Evolutionary conservation across 2,797 vertebrate genomes (phyloP), one percentile per base, ranked within the genome.

Genomic region (Cryptoprocta ferox): DNA sequence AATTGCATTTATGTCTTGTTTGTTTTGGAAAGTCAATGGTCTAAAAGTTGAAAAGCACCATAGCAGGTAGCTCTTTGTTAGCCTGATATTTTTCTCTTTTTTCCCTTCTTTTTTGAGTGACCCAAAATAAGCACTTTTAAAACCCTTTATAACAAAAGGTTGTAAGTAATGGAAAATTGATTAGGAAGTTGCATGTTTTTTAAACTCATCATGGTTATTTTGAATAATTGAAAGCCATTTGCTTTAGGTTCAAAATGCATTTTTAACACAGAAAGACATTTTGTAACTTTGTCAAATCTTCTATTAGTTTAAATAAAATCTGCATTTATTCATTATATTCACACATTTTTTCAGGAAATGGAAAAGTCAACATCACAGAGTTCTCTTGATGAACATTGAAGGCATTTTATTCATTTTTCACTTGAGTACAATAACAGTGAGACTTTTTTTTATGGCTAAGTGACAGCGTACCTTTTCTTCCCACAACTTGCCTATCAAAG

Each of bases 261-360:
- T 94, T 96, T 96, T 89, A 80, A 80, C 30, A 81, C 53, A 70
- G 35, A 90, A 80, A 92, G 39, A 19, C 68, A 92, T 91, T 87
- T 86, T 91, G 16, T 79, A 48, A 91, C n/a, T 76, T 82, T 84
- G 45, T 80, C 71, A 91, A 32, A 89, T 89, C 28, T 86, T 35
- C 85, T 94, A 18, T 90, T 97, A 89, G 59, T 87, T 89, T 93
- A 89, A 97, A 75, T 97, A 81, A 14, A 86, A 84, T 87, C 61
- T 73, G 63, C 48, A 56, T 95, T 82, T 96, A 93, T 79, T 92
- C 71, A 94, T 95, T 97, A 91, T 56, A 24, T 39, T 95, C n/a
- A 53, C 66, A 30, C 30, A 66, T 48, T 86, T 92, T 97, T 63
- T 73, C 13, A 87, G 68, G 75, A 90, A 97, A 63, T 89, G 37